Evolutionary conservation across 2,888 invertebrate species (phyloP), one percentile per base, ranked within the genome.

Genomic region (Tiliacea citrago): DNA sequence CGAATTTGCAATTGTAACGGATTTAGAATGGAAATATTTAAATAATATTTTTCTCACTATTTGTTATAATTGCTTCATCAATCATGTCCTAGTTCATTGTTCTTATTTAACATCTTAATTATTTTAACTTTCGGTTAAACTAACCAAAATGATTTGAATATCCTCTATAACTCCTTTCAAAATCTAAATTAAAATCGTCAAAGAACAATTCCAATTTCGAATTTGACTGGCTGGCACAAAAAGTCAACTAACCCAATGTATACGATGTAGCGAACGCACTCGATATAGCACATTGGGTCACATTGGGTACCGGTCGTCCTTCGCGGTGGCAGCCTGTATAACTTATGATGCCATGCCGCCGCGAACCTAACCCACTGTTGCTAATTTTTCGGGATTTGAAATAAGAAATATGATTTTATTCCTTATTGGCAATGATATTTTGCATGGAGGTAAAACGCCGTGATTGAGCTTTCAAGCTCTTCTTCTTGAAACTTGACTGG

Each of bases 301-400:
- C 95, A 92, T 95, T 95, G 94, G 91, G 88, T 84, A 94, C 92
- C 92, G 93, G 96, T 87, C 94, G 96, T 93, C 96, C 96, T 96
- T 96, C 94, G 91, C 88, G 88, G 88, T 63, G 62, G 71, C 71
- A 84, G 83, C 87, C 84, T 88, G 83, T 88, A 86, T 87, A 87
- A 88, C 82, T 84, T 79, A 82, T 82, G 85, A 77, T 82, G 68
- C 84, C 45, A 61, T 57, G 75, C 84, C 58, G 62, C 84, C 77
- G 55, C 82, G 49, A 70, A 74, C 70, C 61, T 71, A 76, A 79
- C 79, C 68, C 62, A 72, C 65, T 81, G 79, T 83, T 83, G 81
- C 85, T 68, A 79, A 73, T 86, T 86, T 86, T 87, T 79, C 51
- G 63, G 61, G 63, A 75, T 75, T 67, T 66, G 42, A 86, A 77